Conservation (phyloP, 2,113 vertebrate species). For the Semicossyphus pulcher region DNA sequence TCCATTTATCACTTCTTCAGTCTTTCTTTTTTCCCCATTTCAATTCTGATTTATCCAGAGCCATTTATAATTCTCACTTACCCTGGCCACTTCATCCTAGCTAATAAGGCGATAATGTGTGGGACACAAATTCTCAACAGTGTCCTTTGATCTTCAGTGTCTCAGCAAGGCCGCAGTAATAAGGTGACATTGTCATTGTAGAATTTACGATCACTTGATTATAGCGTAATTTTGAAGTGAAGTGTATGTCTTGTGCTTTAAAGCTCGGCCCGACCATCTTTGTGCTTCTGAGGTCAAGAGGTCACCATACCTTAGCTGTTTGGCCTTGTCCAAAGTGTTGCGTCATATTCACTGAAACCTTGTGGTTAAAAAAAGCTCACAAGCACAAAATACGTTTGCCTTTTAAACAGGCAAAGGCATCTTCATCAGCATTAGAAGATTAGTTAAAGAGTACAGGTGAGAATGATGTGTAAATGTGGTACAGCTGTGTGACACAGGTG, state of each 20-base stretch:
- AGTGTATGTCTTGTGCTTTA: not conserved
- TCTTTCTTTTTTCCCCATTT: not conserved
- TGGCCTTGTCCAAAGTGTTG: not conserved
- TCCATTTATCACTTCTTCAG: constrained; percentile 23
- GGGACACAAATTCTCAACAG: constrained; percentile 2
- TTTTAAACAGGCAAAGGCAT: no score
- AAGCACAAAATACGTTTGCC: not conserved
- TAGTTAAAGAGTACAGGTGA: not conserved
- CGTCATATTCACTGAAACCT: not conserved
- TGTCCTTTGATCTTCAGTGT: not conserved
- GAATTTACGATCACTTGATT: not conserved
- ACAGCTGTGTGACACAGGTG: not conserved
- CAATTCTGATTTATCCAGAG: not conserved
- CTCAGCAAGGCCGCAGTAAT: constrained; percentile 18
- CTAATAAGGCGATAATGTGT: constrained; percentile 14
- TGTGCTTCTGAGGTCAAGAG: not conserved
- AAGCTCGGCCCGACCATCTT: not conserved
- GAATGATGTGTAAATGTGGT: not conserved
- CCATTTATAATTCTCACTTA: not conserved
- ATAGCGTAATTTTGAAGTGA: not conserved
- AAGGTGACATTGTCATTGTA: not conserved
- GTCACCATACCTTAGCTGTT: not conserved
- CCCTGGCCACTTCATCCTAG: not conserved
- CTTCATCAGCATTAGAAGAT: not conserved
- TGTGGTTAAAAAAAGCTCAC: not conserved